These are phyloP conservation scores for Eumacrocentrus americanus DNA, from an alignment of 2,888 invertebrate species.

Conservation along the genomic window DNA sequence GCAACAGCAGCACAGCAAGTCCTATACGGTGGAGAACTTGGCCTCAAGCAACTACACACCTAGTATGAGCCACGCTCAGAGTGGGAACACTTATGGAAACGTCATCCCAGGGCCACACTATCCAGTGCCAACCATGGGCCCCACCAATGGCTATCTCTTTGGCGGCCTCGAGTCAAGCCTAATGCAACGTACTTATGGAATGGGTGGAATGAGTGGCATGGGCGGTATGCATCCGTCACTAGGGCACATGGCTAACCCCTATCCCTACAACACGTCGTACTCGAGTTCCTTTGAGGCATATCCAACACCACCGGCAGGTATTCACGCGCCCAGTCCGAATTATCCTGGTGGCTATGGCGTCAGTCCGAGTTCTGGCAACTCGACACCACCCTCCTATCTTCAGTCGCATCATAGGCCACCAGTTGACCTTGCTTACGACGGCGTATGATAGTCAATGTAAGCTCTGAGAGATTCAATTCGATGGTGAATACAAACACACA, in stretches of 20 bases:
- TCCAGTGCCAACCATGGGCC: constrained; percentile 56
- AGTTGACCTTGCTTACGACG: constrained; percentile 59
- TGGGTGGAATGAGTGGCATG: constrained; percentile 55
- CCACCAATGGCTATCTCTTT: constrained; percentile 57
- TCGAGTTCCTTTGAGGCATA: constrained; percentile 60
- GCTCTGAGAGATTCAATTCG: too few relatives aligned
- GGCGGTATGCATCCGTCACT: constrained; percentile 53
- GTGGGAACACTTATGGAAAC: constrained; percentile 57
- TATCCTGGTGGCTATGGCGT: constrained; percentile 64
- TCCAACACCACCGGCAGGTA: constrained; percentile 64
- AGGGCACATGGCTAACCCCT: constrained; percentile 49
- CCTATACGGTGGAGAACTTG: constrained; percentile 60
- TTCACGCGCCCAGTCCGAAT: constrained; percentile 74
- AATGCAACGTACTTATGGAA: constrained; percentile 57
- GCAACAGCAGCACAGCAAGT: constrained; percentile 55
- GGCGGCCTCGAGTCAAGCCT: constrained; percentile 56
- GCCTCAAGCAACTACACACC: constrained; percentile 61
- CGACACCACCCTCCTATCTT: constrained; percentile 57
- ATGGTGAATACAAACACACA: constrained; percentile 19
- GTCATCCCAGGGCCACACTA: constrained; percentile 60
- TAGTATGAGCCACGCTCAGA: constrained; percentile 48
- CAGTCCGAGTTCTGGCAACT: constrained; percentile 42
- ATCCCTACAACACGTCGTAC: constrained; percentile 57
- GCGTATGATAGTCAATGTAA: constrained; percentile 59
- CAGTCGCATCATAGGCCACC: constrained; percentile 57